These are phyloP conservation scores for Drosophila eugracilis DNA, from an alignment of 1,140 invertebrate species.

Conservation along the genomic window DNA sequence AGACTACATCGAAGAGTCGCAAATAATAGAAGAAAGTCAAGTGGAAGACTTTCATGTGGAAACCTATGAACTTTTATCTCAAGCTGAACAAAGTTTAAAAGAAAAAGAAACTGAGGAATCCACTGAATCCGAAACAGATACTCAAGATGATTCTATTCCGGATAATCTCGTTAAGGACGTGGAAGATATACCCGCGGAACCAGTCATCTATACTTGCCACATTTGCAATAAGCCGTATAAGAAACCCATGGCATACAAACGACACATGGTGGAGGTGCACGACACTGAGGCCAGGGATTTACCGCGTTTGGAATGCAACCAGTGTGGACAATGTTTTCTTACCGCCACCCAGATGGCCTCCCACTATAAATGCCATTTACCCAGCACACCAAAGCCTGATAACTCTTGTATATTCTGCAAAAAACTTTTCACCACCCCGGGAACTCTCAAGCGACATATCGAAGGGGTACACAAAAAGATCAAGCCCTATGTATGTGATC, in stretches of 20 bases:
- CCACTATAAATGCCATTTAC: constrained; percentile 85
- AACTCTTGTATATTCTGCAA: constrained; percentile 79
- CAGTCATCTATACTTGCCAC: constrained; percentile 42
- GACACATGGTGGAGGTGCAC: constrained; percentile 65
- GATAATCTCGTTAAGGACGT: constrained; percentile 4
- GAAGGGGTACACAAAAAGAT: constrained; percentile 84
- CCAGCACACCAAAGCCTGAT: constrained; percentile 78
- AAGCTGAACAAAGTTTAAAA: background rate
- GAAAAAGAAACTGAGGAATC: background rate
- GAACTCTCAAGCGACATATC: constrained; percentile 84
- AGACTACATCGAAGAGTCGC: constrained; percentile 5
- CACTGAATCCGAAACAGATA: background rate
- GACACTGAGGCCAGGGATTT: constrained; percentile 36
- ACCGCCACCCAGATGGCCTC: constrained; percentile 74
- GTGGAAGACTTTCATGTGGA: background rate
- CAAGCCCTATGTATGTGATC: constrained; percentile 85
- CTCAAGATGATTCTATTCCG: background rate
- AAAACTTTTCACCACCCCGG: constrained; percentile 73
- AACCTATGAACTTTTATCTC: constrained; percentile 10
- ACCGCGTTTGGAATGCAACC: constrained; percentile 61
- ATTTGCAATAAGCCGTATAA: constrained; percentile 70
- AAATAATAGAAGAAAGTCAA: constrained; percentile 19
- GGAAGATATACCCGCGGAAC: background rate
- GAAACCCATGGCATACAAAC: constrained; percentile 53
- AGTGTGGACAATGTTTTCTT: constrained; percentile 80